These are phyloP conservation scores for Drosophila ironensis DNA, from an alignment of 1,140 invertebrate genomes.

Conservation along the genomic window DNA sequence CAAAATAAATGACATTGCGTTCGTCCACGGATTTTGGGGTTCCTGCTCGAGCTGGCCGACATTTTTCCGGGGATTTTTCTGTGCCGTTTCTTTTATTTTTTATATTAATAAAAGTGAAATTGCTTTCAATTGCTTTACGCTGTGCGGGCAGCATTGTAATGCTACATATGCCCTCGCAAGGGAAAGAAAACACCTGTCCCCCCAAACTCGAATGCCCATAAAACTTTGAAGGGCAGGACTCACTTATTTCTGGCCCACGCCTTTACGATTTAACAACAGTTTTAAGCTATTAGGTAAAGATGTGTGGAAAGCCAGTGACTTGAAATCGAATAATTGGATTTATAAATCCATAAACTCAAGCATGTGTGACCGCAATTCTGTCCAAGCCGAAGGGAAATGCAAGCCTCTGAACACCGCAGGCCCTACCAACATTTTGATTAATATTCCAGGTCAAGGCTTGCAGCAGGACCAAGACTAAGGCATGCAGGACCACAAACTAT, in stretches of 20 bases:
- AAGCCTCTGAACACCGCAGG: no score
- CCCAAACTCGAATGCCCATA: background rate
- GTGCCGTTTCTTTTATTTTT: background rate
- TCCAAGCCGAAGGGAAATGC: no score
- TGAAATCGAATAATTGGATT: no score
- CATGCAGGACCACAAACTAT: background rate
- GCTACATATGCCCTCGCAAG: constrained; percentile 1
- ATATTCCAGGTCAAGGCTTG: background rate
- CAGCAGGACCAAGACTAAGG: background rate
- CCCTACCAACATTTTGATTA: background rate
- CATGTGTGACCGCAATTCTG: background rate
- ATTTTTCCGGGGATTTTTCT: constrained; percentile 8
- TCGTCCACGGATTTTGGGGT: no score
- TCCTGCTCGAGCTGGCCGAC: background rate
- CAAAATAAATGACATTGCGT: constrained; percentile 9
- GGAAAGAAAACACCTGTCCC: constrained; percentile 11
- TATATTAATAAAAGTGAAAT: constrained; percentile 39
- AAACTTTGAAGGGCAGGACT: background rate
- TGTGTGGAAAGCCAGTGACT: no score
- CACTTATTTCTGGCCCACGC: no score
- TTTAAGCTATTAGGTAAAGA: no score
- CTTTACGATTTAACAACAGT: no score
- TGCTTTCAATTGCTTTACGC: constrained; percentile 24
- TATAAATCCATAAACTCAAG: background rate
- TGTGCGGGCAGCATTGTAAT: background rate